Base-by-base conservation (phyloP, 2,797 vertebrate species). In the Chrosomus eos region DNA sequence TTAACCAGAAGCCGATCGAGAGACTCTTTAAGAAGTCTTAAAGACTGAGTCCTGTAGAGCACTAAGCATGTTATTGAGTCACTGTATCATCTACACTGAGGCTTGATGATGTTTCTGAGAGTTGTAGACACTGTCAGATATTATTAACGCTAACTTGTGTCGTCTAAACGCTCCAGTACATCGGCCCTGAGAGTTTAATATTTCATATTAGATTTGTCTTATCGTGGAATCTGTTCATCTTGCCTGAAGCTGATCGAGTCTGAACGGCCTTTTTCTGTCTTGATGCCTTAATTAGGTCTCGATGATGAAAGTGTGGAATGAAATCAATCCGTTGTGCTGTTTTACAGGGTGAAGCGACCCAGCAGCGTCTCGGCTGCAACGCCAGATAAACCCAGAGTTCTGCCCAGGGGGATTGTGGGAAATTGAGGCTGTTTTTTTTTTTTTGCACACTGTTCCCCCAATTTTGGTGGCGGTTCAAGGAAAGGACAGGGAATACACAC, bases 1-100 rank as follows among this genome's bases (percentile, higher is more conserved):
- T 28, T 3, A 60, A 14, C 88, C 86, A 81, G 89, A 86, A 85
- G 91, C 93, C 88, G 93, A 92, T 92, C 83, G 92, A 95, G 94
- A 91, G 81, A 77, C 89, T 70, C 86, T 86, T 73, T 86, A 89
- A 90, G 88, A 91, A 93, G 93, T 13, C 60, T 31, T 7, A 1
- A 14, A 62, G 60, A 16, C n/a, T 5, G 55, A n/a, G n/a, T 13
- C 55, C 23, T 60, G 55, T 38, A 51, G 62, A 67, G 45, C 14
- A 68, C 38, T 18, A 31, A 19, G 36, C 68, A 60, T 60, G 80
- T 45, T 72, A 33, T 72, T n/a, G 53, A 82, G 80, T 48, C 26
- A 3, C 23, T 16, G 13, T 26, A 6, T 11, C 55, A 5, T 58
- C 36, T 45, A 7, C 7, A 5, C 14, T 4, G 40, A 71, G 48